Evolutionary conservation across 2,888 invertebrate species (phyloP).

Genomic region (Coecobrya sp.): DNA sequence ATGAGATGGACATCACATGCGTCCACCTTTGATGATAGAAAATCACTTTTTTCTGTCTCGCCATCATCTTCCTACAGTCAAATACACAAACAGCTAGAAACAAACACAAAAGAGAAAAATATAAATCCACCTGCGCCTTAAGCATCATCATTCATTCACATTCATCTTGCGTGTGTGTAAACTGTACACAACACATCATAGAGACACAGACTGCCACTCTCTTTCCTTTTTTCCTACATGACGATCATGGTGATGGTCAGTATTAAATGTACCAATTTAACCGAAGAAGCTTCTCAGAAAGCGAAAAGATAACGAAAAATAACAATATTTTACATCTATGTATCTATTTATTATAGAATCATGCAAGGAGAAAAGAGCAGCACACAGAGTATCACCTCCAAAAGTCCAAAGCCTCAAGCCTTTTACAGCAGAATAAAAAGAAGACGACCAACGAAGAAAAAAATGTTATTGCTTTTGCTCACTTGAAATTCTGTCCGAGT

Average conservation of each 20-base stretch:
- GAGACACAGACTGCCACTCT: neutral
- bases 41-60: conserved; percentile 68
- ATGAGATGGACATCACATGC: conserved; percentile 17
- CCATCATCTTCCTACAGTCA: conserved; percentile 13
- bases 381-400: neutral
- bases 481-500: conserved; percentile 82
- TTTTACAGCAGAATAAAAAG: conserved; percentile 15
- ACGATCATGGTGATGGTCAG: conserved; percentile 18
- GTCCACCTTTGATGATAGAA: neutral
- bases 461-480: conserved; percentile 65
- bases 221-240: conserved; percentile 8
- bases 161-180: conserved; percentile 59
- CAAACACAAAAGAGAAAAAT: neutral
- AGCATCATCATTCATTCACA: conserved; percentile 69
- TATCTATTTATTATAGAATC: neutral
- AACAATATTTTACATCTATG: conserved; percentile 19
- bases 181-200: neutral
- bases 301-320: neutral
- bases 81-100: neutral
- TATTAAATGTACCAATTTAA: conserved; percentile 66
- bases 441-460: conserved; percentile 11
- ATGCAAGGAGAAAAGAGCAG: conserved; percentile 45
- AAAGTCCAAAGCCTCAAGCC: conserved; percentile 65
- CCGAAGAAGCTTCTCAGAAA: conserved; percentile 35
- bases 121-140: conserved; percentile 71